Evolutionary conservation across 2,113 vertebrate species (phyloP).

Genomic region (Bagarius yarrelli): DNA sequence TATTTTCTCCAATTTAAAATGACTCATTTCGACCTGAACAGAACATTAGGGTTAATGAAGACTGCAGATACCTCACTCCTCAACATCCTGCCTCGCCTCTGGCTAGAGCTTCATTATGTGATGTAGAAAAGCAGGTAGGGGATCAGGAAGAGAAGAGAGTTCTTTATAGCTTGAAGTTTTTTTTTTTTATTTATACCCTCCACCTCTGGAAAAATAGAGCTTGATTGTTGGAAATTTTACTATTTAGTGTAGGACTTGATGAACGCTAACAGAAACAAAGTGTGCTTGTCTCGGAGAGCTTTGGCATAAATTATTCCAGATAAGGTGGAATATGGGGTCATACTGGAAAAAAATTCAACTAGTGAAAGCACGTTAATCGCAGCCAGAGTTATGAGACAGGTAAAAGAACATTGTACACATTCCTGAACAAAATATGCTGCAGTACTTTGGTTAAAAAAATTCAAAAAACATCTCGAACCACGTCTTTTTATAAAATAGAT

Average conservation of each 20-base stretch:
- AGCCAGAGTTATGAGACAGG: background rate
- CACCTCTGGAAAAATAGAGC: conserved; percentile 16
- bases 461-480: no score
- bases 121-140: conserved; percentile 19
- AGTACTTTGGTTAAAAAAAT: no score
- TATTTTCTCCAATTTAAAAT: conserved; percentile 4
- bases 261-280: conserved; percentile 27
- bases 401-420: no score
- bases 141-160: conserved; percentile 15
- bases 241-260: background rate
- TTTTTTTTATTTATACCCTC: conserved; percentile 13
- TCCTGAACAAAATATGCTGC: background rate
- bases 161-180: conserved; percentile 36
- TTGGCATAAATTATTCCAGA: background rate
- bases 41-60: conserved; percentile 36
- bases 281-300: background rate
- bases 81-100: conserved; percentile 31
- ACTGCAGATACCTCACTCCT: conserved; percentile 28
- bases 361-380: background rate
- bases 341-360: background rate
- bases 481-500: background rate
- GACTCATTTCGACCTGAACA: background rate
- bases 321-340: background rate
- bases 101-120: conserved; percentile 47
- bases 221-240: background rate